A percentile compares a stretch with the other conserved stretches of the same genome.
Conservation (phyloP, 2,888 invertebrate genomes). For the Uloborus plumipes region DNA sequence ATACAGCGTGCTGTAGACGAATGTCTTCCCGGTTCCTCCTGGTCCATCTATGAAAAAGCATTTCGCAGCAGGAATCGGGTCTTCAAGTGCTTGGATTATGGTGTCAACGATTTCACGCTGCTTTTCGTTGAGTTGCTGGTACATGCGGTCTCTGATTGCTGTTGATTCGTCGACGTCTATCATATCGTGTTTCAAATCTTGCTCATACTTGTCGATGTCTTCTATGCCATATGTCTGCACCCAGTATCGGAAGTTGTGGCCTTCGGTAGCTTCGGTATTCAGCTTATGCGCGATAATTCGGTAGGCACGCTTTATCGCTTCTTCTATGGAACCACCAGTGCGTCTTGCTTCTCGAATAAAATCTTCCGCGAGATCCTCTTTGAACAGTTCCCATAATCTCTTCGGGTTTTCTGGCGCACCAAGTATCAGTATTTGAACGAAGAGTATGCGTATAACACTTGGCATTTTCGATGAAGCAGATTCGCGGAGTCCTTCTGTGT, state of each 20-base stretch:
- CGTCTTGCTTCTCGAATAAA: constrained; percentile 16
- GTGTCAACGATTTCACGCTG: neutral
- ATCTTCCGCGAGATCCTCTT: constrained; percentile 8
- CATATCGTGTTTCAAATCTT: no score
- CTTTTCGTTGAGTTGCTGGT: neutral
- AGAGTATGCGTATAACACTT: constrained; percentile 5
- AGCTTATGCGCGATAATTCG: constrained; percentile 14
- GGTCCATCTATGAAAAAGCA: no score
- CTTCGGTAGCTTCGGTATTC: no score
- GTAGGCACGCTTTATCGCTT: constrained; percentile 11
- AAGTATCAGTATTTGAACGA: constrained; percentile 4
- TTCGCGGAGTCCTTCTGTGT: constrained; percentile 5
- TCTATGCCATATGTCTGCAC: constrained; percentile 8
- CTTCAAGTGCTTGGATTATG: no score
- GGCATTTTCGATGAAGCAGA: constrained; percentile 12
- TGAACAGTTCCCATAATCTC: neutral
- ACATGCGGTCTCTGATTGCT: neutral
- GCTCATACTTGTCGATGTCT: neutral
- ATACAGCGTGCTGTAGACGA: constrained; percentile 19
- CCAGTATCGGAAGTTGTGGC: constrained; percentile 12
- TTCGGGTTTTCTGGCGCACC: constrained; percentile 4
- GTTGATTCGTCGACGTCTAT: neutral
- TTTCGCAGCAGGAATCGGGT: no score
- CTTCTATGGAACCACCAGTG: constrained; percentile 7
- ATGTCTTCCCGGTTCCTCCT: no score